A percentile compares a stretch with the other conserved stretches of the same genome.
Evolutionary conservation across 1,140 invertebrate genomes (phyloP).

Genomic region (Mylabris phalerata): DNA sequence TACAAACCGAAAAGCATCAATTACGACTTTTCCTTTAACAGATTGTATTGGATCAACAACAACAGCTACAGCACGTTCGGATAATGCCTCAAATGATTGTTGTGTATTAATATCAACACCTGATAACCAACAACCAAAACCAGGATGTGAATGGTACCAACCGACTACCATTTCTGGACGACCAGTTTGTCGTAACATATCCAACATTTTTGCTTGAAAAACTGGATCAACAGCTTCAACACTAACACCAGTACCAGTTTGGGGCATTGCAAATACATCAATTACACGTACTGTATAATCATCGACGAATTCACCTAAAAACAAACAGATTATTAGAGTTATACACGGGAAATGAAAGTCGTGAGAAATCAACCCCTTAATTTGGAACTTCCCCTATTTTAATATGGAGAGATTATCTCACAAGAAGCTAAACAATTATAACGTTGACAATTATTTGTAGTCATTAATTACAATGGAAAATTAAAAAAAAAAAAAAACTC

Average conservation of each 20-base stretch:
- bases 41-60: constrained; percentile 99
- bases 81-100: constrained; percentile 97
- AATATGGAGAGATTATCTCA: too few relatives aligned
- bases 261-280: constrained; percentile 99
- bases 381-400: too few relatives aligned
- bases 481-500: too few relatives aligned
- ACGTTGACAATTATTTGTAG: too few relatives aligned
- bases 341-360: constrained; percentile 3
- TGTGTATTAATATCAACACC: constrained; percentile 99
- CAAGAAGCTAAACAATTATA: too few relatives aligned
- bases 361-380: too few relatives aligned
- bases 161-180: constrained; percentile 99
- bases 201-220: constrained; percentile 99
- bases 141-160: constrained; percentile 99
- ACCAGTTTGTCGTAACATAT: constrained; percentile 99
- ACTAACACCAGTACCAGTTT: constrained; percentile 93
- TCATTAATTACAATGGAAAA: too few relatives aligned
- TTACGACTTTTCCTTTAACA: constrained; percentile 96
- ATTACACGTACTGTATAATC: constrained; percentile 99
- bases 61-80: constrained; percentile 96
- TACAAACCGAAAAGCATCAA: constrained; percentile 69
- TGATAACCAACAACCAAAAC: constrained; percentile 99
- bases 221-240: constrained; percentile 99
- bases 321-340: not conserved
- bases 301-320: constrained; percentile 92